Conservation (phyloP, 2,113 vertebrate genomes). For the Phrynosoma blainvillii region DNA sequence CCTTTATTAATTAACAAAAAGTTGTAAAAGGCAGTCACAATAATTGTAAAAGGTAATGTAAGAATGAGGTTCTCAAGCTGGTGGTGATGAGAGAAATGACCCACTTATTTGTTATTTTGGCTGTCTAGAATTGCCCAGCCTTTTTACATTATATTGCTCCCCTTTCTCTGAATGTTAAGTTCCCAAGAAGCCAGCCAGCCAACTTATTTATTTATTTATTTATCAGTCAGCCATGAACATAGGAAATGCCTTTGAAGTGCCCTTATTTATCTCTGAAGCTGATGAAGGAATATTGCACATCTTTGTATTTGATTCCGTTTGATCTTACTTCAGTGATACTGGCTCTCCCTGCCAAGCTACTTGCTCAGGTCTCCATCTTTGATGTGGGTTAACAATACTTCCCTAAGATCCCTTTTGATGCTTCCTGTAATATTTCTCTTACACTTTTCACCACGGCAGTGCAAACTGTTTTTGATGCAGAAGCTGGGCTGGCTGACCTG, state of each 20-base stretch:
- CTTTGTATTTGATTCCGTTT: constrained; percentile 68
- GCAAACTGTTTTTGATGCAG: not conserved
- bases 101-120: accelerated
- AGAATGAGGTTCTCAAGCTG: not conserved
- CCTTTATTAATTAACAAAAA: not conserved
- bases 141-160: not conserved
- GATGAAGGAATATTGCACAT: constrained; percentile 47
- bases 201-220: constrained; percentile 60
- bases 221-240: constrained; percentile 36
- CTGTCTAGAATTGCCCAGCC: not conserved
- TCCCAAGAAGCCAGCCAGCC: constrained; percentile 21
- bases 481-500: not conserved
- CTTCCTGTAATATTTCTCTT: constrained; percentile 3
- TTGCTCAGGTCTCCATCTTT: constrained; percentile 60
- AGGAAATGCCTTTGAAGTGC: constrained; percentile 64
- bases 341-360: constrained; percentile 38
- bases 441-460: not conserved
- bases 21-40: not conserved
- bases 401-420: constrained; percentile 50
- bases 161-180: not conserved
- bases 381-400: constrained; percentile 61
- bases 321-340: constrained; percentile 54
- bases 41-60: not conserved
- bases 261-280: constrained; percentile 56
- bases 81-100: not conserved